These are phyloP conservation scores for Gadus chalcogrammus DNA, from an alignment of 2,113 vertebrate genomes.

Conservation along the genomic window DNA sequence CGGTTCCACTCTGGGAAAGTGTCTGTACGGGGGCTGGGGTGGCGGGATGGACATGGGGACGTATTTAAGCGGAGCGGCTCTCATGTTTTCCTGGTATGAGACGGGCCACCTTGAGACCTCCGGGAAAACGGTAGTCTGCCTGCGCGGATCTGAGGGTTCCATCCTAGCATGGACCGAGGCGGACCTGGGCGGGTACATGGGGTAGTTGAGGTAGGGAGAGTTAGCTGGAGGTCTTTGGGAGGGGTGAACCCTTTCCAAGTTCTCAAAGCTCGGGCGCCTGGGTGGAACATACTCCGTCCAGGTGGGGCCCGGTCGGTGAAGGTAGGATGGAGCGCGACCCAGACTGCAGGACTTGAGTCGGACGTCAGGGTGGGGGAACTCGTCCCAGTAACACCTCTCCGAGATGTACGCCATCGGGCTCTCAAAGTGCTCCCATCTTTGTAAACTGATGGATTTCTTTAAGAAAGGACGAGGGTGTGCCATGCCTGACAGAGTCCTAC, in stretches of 20 bases:
- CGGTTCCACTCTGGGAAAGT: conserved; percentile 50
- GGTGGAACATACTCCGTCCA: conserved; percentile 59
- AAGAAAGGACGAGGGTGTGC: conserved; percentile 62
- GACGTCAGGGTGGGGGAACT: conserved; percentile 59
- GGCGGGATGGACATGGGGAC: conserved; percentile 49
- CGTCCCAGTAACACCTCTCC: conserved; percentile 69
- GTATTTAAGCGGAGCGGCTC: conserved; percentile 63
- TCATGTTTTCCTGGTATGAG: conserved; percentile 59
- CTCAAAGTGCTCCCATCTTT: conserved; percentile 72
- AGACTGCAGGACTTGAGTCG: conserved; percentile 69
- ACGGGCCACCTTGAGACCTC: conserved; percentile 65
- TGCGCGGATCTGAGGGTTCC: conserved; percentile 61
- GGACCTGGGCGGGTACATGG: conserved; percentile 54
- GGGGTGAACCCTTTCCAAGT: conserved; percentile 56
- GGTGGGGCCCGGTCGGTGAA: conserved; percentile 55
- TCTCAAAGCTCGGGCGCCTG: conserved; percentile 55
- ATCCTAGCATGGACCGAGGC: conserved; percentile 45
- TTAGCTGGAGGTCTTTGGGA: conserved; percentile 54
- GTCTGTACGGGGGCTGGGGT: conserved; percentile 52
- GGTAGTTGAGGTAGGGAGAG: conserved; percentile 57
- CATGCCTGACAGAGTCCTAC: conserved; percentile 59
- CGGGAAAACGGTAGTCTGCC: conserved; percentile 66
- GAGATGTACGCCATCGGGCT: conserved; percentile 65
- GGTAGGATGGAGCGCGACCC: conserved; percentile 49
- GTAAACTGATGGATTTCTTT: conserved; percentile 75